Evolutionary conservation across 2,797 vertebrate species (phyloP), one percentile per base, ranked within the genome.

Genomic region (Champsocephalus esox): DNA sequence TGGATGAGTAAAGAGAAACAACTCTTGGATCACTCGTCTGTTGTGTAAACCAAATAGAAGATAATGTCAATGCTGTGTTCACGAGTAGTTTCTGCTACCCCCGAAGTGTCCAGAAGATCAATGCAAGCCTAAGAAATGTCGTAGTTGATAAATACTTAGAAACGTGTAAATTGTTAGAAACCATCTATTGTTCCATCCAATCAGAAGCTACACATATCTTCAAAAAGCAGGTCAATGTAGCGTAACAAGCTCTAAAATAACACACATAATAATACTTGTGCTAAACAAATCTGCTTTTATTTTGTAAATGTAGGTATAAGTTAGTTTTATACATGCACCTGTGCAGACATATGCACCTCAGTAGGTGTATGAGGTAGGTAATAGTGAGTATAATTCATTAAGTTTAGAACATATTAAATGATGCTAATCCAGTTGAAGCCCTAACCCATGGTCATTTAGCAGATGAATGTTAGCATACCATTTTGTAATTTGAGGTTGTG

Each of bases 151-250:
- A 8, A 63, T 4, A 62, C 8, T 32, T 4, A 54, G 24, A 32
- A 2, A 32, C 16, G 17, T 46, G 34, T 28, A n/a, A 60, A 28
- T 59, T 28, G 45, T 12, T 32, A n/a, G 17, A 4, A 44, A 60
- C 44, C 21, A 51, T 51, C 3, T 19, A 19, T 57, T 14, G 28
- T 5, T 1, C 5, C 5, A 1, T 51, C n/a, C 9, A 34, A 9
- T 57, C 28, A 69, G 41, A 69, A 68, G 34, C 63, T 45, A 56
- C 17, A 67, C 1, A 11, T 19, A n/a, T 48, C 6, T 19, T 38
- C 8, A 38, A 9, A 38, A 38, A 70, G 32, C 6, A 58, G 11
- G 14, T 41, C 5, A 38, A 12, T 16, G 9, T 48, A 55, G 41
- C 46, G 28, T 32, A 2, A n/a, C 5, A 46, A 62, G 17, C 41